Base-by-base conservation (phyloP, 2,113 vertebrate species). In the Otocyon megalotis region DNA sequence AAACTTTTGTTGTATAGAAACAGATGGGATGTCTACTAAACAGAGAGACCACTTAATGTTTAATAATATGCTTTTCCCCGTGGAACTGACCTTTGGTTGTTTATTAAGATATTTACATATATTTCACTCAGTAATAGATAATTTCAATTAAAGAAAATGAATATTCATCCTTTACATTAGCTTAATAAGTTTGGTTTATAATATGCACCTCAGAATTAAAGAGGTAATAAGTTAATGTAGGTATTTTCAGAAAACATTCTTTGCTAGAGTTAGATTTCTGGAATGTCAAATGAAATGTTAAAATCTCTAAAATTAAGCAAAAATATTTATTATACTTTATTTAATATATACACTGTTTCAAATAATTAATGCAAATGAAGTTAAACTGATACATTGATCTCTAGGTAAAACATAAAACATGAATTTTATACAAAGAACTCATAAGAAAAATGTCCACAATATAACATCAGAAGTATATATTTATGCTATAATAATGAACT, bases 291-390 rank as follows among this genome's bases (percentile, higher is more conserved):
- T 32, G 50, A 96, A 94, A 26, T 90, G 54, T 30, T 80, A 81
- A 90, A 58, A 60, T 93, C 19, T 65, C 17, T 37, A 60, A 93
- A 74, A 69, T 76, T 93, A 43, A 97, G 26, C 12, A 76, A 43
- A 81, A 81, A 60, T 12, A 58, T 76, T 60, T 76, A 32, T 28
- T 8, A 32, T 2, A 9, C 10, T 53, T 14, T 65, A 37, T 93
- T 74, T 72, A 56, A 67, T 58, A 60, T 53, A 74, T 1, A 22
- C 14, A 30, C 6, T 72, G 2, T 56, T 81, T 63, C 14, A 92
- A 65, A 72, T 86, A 43, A 58, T 24, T 58, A 53, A 71, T 87
- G 10, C 50, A 50, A 69, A 83, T 63, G 19, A 54, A 53, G 8
- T 54, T 43, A 4, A 93, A 72, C 3, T 74, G 37, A n/a, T 79